Conservation (phyloP, 2,797 vertebrate species). For the Kryptopterus vitreolus region DNA sequence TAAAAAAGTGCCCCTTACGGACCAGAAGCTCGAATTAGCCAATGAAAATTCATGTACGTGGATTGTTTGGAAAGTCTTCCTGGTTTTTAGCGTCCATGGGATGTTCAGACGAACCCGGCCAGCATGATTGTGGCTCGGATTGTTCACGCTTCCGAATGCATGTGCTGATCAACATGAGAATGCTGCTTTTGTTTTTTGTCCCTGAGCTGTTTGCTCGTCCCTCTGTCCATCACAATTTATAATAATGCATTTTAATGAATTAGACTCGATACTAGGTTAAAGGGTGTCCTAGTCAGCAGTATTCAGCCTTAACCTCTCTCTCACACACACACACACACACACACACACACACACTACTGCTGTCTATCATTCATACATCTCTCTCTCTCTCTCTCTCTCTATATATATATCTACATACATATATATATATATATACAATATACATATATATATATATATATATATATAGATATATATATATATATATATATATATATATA, state of each 20-base stretch:
- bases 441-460: no score
- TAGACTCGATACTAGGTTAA: background rate
- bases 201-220: conserved; percentile 26
- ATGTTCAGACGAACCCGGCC: conserved; percentile 16
- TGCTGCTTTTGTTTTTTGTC: conserved; percentile 41
- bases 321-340: background rate
- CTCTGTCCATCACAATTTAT: background rate
- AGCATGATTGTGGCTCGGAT: conserved; percentile 29
- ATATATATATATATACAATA: no score
- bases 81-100: background rate
- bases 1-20: conserved; percentile 35
- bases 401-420: no score
- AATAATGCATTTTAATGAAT: no score
- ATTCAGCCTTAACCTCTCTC: background rate
- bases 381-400: no score
- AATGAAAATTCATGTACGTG: conserved; percentile 12
- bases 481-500: no score
- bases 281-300: background rate
- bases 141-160: conserved; percentile 36
- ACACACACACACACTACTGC: background rate
- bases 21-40: conserved; percentile 23
- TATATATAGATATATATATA: no score
- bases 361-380: background rate
- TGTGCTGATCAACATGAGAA: conserved; percentile 35
- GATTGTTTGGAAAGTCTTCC: background rate